Conservation (phyloP, 1,140 invertebrate species). For the Diprion similis region DNA sequence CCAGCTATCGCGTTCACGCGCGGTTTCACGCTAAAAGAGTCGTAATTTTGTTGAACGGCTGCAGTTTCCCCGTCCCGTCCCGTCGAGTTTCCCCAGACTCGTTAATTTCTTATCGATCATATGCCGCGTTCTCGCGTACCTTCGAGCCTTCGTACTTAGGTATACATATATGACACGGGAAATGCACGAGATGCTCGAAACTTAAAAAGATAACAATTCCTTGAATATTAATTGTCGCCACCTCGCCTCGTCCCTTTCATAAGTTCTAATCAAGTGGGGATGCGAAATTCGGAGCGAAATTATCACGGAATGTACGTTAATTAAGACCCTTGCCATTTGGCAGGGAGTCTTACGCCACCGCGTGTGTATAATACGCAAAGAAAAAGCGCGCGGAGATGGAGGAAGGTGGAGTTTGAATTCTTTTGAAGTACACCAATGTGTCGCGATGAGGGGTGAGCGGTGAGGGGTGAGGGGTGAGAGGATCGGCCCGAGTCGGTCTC, state of each 20-base stretch:
- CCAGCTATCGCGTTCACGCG: constrained; percentile 49
- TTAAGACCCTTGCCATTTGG: not conserved
- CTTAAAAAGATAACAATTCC: too few relatives aligned
- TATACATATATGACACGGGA: too few relatives aligned
- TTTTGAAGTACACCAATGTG: constrained; percentile 5
- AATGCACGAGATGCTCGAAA: too few relatives aligned
- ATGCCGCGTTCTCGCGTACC: constrained; percentile 29
- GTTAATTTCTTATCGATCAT: constrained; percentile 48
- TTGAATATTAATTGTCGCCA: too few relatives aligned
- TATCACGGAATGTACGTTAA: not conserved
- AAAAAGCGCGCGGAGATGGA: not conserved
- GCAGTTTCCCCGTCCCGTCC: constrained; percentile 31
- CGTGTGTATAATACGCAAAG: constrained; percentile 9
- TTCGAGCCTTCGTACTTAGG: not conserved
- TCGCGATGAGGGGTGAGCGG: not conserved
- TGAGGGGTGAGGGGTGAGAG: constrained; percentile 17
- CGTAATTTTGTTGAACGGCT: constrained; percentile 27
- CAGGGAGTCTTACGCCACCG: not conserved
- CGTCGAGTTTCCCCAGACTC: constrained; percentile 29
- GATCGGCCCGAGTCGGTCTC: not conserved
- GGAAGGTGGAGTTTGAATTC: constrained; percentile 3
- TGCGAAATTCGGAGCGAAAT: not conserved
- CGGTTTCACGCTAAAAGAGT: constrained; percentile 51
- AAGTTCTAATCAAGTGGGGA: not conserved
- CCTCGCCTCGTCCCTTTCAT: too few relatives aligned